Percentiles rank a stretch among this genome's conserved stretches.
These are phyloP conservation scores for Temnothorax curvispinosus DNA, from an alignment of 1,140 invertebrate genomes.

Conservation along the genomic window DNA sequence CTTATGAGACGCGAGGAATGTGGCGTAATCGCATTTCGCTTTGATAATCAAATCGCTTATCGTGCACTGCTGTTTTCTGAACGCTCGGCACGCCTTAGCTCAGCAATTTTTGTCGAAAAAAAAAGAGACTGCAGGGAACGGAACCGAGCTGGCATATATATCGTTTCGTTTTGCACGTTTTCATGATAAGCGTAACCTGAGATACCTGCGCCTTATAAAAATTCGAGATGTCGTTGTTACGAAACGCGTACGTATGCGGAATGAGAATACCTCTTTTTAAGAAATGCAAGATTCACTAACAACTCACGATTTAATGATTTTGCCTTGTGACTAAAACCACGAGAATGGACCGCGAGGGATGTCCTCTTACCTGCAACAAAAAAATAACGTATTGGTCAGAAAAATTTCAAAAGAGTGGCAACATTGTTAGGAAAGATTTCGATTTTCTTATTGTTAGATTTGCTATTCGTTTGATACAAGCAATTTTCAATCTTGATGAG, in stretches of 20 bases:
- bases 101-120: slow-evolving; percentile 57
- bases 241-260: not conserved
- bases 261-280: slow-evolving; percentile 4
- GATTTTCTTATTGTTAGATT: not conserved
- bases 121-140: slow-evolving; percentile 7
- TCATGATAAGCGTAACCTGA: slow-evolving; percentile 62
- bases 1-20: slow-evolving; percentile 59
- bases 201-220: slow-evolving; percentile 42
- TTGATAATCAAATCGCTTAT: slow-evolving; percentile 68
- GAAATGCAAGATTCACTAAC: slow-evolving; percentile 12
- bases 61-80: slow-evolving; percentile 61
- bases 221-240: slow-evolving; percentile 55
- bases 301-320: slow-evolving; percentile 11
- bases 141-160: slow-evolving; percentile 39
- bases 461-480: not conserved
- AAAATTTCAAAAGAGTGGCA: not conserved
- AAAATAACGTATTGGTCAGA: not conserved
- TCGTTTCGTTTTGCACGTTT: slow-evolving; percentile 64
- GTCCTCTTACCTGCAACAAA: slow-evolving; percentile 61
- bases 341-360: not conserved
- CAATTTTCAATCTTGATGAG: slow-evolving; percentile 3
- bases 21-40: slow-evolving; percentile 66
- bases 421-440: not conserved
- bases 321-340: too few relatives aligned
- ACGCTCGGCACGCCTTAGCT: slow-evolving; percentile 30